phyloP scores from a whole-genome alignment of 2,113 vertebrate genomes.

The Mesitornis unicolor region DNA sequence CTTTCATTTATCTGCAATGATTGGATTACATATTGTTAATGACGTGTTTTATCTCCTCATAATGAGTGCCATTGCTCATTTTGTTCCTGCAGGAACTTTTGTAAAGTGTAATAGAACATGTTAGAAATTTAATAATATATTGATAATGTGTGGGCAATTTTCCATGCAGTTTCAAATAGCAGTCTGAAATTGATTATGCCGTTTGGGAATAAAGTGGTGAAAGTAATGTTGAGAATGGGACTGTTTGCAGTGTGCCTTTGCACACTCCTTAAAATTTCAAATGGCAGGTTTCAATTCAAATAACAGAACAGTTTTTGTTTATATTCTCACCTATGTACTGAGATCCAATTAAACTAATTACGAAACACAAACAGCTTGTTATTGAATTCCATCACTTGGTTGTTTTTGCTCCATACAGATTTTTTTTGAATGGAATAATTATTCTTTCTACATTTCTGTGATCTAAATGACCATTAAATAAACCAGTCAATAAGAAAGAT shows the following conservation, averaged over 20 bases:
- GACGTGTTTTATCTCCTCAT: not conserved
- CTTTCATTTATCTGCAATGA: not conserved
- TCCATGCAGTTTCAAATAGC: not conserved
- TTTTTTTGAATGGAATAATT: not conserved
- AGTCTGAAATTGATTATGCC: not conserved
- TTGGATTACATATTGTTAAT: constrained; percentile 13
- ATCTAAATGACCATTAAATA: not conserved
- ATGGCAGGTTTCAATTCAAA: not conserved
- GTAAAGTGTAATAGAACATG: not conserved
- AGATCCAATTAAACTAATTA: not conserved
- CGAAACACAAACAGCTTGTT: not conserved
- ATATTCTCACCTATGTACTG: accelerated
- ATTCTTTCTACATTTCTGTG: not conserved
- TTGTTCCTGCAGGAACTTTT: not conserved
- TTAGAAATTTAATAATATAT: not conserved
- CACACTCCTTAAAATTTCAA: not conserved
- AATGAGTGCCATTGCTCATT: not conserved
- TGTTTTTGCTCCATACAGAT: not conserved
- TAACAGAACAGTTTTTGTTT: not conserved
- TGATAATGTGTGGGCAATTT: not conserved
- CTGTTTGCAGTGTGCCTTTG: not conserved
- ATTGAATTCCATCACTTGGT: not conserved
- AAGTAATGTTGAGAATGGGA: not conserved
- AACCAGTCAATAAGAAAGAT: not conserved
- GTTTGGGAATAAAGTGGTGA: not conserved